Conservation (phyloP, 2,888 invertebrate species). For the Sialis fuliginosa region DNA sequence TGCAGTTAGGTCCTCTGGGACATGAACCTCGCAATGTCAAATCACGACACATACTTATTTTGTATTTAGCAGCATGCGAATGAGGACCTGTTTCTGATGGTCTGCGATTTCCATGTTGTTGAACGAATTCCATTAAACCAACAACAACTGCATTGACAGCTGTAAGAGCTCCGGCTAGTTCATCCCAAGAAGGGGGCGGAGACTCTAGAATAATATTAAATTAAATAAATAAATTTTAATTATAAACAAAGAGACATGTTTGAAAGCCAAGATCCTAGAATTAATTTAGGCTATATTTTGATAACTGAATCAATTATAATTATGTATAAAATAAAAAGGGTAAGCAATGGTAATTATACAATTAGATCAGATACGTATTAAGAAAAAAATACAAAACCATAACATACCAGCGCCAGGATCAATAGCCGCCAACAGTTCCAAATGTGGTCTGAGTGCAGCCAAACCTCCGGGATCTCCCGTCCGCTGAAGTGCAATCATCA, state of each 20-base stretch:
- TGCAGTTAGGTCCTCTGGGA: slow-evolving; percentile 73
- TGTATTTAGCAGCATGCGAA: slow-evolving; percentile 56
- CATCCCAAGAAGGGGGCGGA: slow-evolving; percentile 41
- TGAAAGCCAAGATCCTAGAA: not conserved
- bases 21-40: slow-evolving; percentile 62
- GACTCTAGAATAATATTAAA: slow-evolving; percentile 27
- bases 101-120: slow-evolving; percentile 53
- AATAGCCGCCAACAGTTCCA: slow-evolving; percentile 72
- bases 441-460: slow-evolving; percentile 53
- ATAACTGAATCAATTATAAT: not conserved
- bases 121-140: slow-evolving; percentile 60
- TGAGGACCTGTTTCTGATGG: slow-evolving; percentile 34
- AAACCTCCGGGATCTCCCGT: slow-evolving; percentile 76
- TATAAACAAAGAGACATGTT: not conserved
- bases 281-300: not conserved
- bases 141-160: slow-evolving; percentile 54
- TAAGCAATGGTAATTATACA: too few relatives aligned
- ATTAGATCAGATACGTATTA: slow-evolving; percentile 1
- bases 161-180: slow-evolving; percentile 46
- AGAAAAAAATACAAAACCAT: not conserved
- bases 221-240: not conserved
- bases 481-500: slow-evolving; percentile 77
- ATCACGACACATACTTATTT: slow-evolving; percentile 82
- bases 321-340: too few relatives aligned
- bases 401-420: slow-evolving; percentile 62